Evolutionary conservation across 2,888 invertebrate species (phyloP).

Genomic region (Tuberolachnus salignus): DNA sequence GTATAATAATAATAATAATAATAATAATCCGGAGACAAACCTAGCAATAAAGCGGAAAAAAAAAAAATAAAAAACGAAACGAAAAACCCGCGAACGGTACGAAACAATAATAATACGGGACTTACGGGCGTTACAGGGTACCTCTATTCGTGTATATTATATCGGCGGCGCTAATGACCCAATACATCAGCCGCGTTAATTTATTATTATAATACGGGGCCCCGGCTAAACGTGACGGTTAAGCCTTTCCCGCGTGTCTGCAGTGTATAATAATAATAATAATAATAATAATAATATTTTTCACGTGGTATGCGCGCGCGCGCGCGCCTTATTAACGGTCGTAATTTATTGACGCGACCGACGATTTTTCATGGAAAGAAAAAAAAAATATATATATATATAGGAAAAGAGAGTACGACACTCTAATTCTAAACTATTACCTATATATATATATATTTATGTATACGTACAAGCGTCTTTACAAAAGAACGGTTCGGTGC

Average conservation of each 20-base stretch:
- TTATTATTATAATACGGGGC: neutral
- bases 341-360: conserved; percentile 44
- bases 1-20: no score
- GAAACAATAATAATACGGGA: neutral
- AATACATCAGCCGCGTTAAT: conserved; percentile 31
- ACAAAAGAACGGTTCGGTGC: conserved; percentile 24
- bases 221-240: conserved; percentile 49
- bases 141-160: neutral
- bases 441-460: no score
- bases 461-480: no score
- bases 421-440: conserved; percentile 43
- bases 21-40: neutral
- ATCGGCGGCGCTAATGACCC: conserved; percentile 36
- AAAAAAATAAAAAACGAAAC: no score
- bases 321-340: conserved; percentile 34
- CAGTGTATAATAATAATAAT: conserved; percentile 13
- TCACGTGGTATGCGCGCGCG: neutral
- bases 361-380: conserved; percentile 40
- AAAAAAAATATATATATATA: conserved; percentile 7
- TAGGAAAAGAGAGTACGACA: conserved; percentile 8
- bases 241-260: conserved; percentile 28
- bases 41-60: conserved; percentile 27
- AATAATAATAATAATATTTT: conserved; percentile 37
- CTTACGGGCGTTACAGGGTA: no score
- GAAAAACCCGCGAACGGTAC: neutral